These are phyloP conservation scores for Leptopilina syphax DNA, from an alignment of 2,888 invertebrate genomes.

Conservation along the genomic window DNA sequence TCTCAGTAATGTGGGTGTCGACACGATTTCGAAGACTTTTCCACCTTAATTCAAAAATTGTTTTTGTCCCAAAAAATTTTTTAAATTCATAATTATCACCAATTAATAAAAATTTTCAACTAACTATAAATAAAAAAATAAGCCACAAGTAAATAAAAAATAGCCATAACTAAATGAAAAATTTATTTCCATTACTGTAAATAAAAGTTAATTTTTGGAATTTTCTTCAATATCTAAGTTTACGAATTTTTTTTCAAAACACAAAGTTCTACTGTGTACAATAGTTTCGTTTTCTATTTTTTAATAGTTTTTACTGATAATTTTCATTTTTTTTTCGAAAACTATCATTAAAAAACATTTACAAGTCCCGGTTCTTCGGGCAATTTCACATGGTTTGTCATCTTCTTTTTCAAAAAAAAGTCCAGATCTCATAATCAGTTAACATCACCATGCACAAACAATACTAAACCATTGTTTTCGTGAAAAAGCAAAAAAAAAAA, in stretches of 20 bases:
- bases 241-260: too few species aligned
- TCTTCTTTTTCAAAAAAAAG: slow-evolving; percentile 10
- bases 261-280: background rate
- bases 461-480: slow-evolving; percentile 25
- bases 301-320: background rate
- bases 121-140: too few species aligned
- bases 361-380: slow-evolving; percentile 30
- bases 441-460: slow-evolving; percentile 12
- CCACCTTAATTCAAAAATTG: slow-evolving; percentile 16
- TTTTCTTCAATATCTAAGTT: too few species aligned
- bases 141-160: too few species aligned
- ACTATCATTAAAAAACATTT: background rate
- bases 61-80: too few species aligned
- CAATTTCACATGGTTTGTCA: slow-evolving; percentile 39
- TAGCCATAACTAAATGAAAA: too few species aligned
- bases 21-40: slow-evolving; percentile 12
- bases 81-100: too few species aligned
- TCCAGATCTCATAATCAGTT: slow-evolving; percentile 17
- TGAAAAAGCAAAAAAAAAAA: background rate
- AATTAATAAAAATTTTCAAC: too few species aligned
- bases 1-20: slow-evolving; percentile 17
- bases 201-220: too few species aligned
- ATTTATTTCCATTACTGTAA: too few species aligned
- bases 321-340: background rate
- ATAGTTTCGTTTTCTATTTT: background rate